Conservation (phyloP, 2,888 invertebrate genomes). For the Sceliomorpha sp. region DNA sequence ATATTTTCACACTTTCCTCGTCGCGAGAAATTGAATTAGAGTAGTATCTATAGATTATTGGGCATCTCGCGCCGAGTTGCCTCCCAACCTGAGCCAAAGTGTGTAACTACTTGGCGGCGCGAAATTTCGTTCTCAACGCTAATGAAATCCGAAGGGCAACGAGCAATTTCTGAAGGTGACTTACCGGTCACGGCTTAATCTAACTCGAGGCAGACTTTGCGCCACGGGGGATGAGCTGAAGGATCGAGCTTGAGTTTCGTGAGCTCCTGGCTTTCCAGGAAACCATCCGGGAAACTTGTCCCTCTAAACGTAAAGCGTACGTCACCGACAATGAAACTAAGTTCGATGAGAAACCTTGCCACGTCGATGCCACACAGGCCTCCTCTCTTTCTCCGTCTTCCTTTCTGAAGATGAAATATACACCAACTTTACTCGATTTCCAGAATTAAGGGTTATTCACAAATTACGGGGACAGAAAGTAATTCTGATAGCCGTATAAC, state of each 20-base stretch:
- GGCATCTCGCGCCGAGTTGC: conserved; percentile 30
- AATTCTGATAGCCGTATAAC: too few species aligned
- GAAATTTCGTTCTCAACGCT: conserved; percentile 71
- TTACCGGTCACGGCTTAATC: conserved; percentile 76
- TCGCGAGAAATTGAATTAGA: conserved; percentile 21
- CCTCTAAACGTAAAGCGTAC: conserved; percentile 71
- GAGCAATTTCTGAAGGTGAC: conserved; percentile 76
- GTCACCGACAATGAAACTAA: conserved; percentile 76
- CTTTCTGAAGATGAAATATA: neutral
- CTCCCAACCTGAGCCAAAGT: conserved; percentile 23
- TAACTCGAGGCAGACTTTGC: conserved; percentile 75
- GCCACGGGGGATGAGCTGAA: conserved; percentile 60
- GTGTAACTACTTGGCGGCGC: conserved; percentile 66
- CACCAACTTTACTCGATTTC: neutral
- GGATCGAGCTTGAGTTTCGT: conserved; percentile 62
- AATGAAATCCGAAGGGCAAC: conserved; percentile 76
- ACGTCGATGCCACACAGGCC: conserved; percentile 65
- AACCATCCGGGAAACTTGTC: conserved; percentile 75
- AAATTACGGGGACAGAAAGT: too few species aligned
- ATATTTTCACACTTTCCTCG: too few species aligned
- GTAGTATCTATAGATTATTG: conserved; percentile 46
- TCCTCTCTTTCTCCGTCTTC: neutral
- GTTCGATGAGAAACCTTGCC: conserved; percentile 71
- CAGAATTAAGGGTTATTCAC: neutral
- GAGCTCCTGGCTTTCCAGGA: conserved; percentile 66